Evolutionary conservation across 2,888 invertebrate species (phyloP).

Genomic region (Ormyrus nitidulus): DNA sequence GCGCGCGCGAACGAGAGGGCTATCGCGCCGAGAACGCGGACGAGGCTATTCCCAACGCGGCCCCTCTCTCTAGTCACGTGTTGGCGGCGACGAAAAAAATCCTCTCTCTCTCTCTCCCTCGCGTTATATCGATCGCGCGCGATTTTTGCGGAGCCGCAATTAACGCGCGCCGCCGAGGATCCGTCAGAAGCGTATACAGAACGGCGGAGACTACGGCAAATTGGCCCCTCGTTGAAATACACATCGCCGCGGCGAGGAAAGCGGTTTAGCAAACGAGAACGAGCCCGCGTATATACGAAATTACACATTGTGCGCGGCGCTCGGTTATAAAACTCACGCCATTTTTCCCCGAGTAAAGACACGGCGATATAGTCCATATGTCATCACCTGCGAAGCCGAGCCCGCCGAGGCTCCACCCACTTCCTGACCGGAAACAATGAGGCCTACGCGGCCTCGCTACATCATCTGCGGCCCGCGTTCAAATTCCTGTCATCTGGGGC

Average conservation of each 20-base stretch:
- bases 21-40: background rate
- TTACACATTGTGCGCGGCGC: background rate
- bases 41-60: slow-evolving; percentile 14
- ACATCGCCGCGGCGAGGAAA: background rate
- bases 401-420: slow-evolving; percentile 24
- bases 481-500: slow-evolving; percentile 42
- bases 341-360: slow-evolving; percentile 29
- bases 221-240: background rate
- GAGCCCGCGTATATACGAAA: background rate
- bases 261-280: background rate
- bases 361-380: slow-evolving; percentile 54
- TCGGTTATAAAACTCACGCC: slow-evolving; percentile 25
- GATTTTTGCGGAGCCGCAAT: background rate
- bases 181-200: background rate
- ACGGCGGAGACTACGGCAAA: background rate
- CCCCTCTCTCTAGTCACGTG: background rate
- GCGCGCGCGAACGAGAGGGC: background rate
- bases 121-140: slow-evolving; percentile 19
- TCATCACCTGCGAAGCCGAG: slow-evolving; percentile 55
- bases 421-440: slow-evolving; percentile 59
- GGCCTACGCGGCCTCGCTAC: slow-evolving; percentile 24
- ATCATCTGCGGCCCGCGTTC: slow-evolving; percentile 10
- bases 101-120: background rate
- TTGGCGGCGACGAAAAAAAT: background rate
- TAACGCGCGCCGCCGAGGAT: background rate